Percentiles rank a stretch among this genome's conserved stretches.
Evolutionary conservation across 2,113 vertebrate genomes (phyloP).

Genomic region (Crotalus helleri): DNA sequence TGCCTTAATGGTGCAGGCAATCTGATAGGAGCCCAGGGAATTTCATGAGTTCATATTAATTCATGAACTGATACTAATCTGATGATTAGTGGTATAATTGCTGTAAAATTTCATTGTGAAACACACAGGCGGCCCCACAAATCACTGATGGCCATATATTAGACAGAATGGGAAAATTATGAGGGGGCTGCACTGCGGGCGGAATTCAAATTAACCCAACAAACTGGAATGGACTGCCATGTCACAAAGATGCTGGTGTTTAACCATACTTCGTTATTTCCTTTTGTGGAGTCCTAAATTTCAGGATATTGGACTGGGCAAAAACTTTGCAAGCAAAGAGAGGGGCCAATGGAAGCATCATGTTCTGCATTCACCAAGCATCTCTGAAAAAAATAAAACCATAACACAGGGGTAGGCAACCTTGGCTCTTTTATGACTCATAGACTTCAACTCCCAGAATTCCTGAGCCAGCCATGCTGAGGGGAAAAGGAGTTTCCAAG

Average conservation of each 20-base stretch:
- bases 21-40: conserved; percentile 41
- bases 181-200: conserved; percentile 19
- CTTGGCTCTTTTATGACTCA: too few species aligned
- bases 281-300: too few species aligned
- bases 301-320: not conserved
- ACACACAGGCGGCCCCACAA: conserved; percentile 41
- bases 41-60: conserved; percentile 36
- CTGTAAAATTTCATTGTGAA: conserved; percentile 46
- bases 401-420: too few species aligned
- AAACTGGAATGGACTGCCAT: not conserved
- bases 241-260: not conserved
- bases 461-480: too few species aligned
- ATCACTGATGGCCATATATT: conserved; percentile 18
- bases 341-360: not conserved
- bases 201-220: conserved; percentile 3
- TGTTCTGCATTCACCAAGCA: not conserved
- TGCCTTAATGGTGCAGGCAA: conserved; percentile 17
- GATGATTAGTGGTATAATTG: conserved; percentile 47
- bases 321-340: not conserved
- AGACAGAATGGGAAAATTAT: conserved; percentile 16
- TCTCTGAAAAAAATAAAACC: not conserved
- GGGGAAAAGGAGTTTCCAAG: too few species aligned
- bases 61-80: conserved; percentile 25
- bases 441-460: too few species aligned
- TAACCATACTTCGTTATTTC: not conserved